Conservation (phyloP, 2,113 vertebrate genomes). For the Sakesphorus luctuosus region DNA sequence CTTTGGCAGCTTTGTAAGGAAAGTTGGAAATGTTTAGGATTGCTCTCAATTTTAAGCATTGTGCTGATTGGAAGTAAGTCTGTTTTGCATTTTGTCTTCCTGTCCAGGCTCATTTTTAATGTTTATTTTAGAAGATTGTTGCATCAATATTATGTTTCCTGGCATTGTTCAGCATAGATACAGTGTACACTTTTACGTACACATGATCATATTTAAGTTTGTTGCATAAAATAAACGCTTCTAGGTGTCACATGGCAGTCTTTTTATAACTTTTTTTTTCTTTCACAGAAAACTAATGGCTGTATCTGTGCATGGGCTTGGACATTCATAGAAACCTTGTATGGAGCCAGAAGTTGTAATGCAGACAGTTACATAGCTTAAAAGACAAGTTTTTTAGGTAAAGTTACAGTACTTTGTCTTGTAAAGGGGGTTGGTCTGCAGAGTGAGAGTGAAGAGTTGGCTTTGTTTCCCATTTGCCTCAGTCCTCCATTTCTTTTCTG, state of each 20-base stretch:
- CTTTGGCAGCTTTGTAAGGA: constrained; percentile 82
- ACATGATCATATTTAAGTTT: constrained; percentile 87
- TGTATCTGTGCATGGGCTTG: not conserved
- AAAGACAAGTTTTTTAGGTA: not conserved
- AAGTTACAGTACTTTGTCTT: not conserved
- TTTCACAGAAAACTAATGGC: not conserved
- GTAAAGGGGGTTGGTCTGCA: not conserved
- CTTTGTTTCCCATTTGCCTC: not conserved
- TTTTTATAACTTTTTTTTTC: constrained; percentile 1
- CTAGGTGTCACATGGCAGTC: constrained; percentile 82
- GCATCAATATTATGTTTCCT: constrained; percentile 79
- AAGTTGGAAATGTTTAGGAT: constrained; percentile 77
- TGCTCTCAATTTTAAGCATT: constrained; percentile 76
- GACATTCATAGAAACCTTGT: not conserved
- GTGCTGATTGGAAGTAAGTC: constrained; percentile 76
- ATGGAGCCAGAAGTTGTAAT: not conserved
- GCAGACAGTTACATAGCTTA: not conserved
- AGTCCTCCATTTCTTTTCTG: not conserved
- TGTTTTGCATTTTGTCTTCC: constrained; percentile 82
- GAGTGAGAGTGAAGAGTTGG: not conserved
- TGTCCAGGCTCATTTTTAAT: constrained; percentile 73
- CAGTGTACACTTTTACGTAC: constrained; percentile 81
- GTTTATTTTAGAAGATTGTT: constrained; percentile 80
- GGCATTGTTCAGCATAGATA: constrained; percentile 85
- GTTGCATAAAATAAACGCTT: constrained; percentile 93